These are phyloP conservation scores for Tetrax tetrax DNA, from an alignment of 2,113 vertebrate genomes.

Conservation along the genomic window DNA sequence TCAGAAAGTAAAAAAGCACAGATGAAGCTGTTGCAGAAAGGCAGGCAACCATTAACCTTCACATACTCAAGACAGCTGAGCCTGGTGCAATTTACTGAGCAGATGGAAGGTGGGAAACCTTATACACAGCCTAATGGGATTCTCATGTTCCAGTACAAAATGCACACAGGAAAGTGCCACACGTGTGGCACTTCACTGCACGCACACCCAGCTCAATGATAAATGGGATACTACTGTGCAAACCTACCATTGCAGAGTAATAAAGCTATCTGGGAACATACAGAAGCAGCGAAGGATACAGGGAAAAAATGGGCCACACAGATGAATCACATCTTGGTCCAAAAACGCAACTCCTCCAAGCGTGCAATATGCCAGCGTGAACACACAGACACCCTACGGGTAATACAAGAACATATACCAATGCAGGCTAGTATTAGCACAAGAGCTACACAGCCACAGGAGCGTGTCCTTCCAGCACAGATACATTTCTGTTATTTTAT, in stretches of 20 bases:
- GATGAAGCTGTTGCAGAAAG: neutral
- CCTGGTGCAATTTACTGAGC: neutral
- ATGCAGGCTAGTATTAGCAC: neutral
- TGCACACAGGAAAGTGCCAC: neutral
- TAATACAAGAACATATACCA: neutral
- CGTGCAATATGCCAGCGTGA: neutral
- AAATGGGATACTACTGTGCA: neutral
- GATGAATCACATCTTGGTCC: neutral
- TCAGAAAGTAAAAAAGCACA: neutral
- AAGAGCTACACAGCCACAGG: neutral
- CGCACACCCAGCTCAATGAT: neutral
- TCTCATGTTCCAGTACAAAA: neutral
- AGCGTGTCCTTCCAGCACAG: neutral
- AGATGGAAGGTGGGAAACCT: slow-evolving; percentile 30
- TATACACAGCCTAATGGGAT: neutral
- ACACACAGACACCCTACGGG: fast-evolving
- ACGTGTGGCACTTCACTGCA: neutral
- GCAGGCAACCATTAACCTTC: neutral
- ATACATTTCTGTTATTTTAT: neutral
- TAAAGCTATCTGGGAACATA: neutral
- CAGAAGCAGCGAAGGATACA: neutral
- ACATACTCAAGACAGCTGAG: neutral
- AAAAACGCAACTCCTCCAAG: neutral
- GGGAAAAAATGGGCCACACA: neutral
- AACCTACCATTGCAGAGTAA: neutral